Evolutionary conservation across 2,888 invertebrate genomes (phyloP), one percentile per base, ranked within the genome.

Genomic region (Melinaea menophilus): DNA sequence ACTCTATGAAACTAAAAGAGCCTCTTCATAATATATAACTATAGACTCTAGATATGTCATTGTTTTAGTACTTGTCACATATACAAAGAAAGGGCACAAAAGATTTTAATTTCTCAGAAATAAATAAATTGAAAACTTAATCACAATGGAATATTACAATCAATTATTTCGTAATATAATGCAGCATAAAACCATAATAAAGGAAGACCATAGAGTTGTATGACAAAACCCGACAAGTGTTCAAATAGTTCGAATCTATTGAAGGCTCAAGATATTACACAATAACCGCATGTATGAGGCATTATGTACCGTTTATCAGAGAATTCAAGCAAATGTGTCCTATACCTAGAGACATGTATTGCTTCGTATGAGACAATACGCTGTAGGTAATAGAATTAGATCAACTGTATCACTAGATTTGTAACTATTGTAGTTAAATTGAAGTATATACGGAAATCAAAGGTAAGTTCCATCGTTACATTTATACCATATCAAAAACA

Each of bases 221-320:
- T 22, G 5, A 51, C 51, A 51, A 51, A 22, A 31, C 22, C 51
- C 51, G 13, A 51, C 31, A 51, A 9, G 13, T 13, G 51, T 51
- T 51, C 22, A 51, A 48, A 48, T 48, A 48, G 41, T 47, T 5
- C 33, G 59, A 57, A 55, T 60, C 60, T 54, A 35, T 34, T 22
- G 59, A 54, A 57, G 46, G 54, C 54, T 34, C 35, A 57, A 62
- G 61, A 62, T 59, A 65, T 59, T 55, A 65, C 37, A 47, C 47
- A 59, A 55, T 59, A 65, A 37, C 51, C 57, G 65, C 59, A 62
- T 54, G 13, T 59, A 54, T 48, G 56, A 41, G 57, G 60, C 56
- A 37, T 34, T 12, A 22, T 51, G 22, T 22, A 51, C 51, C 22
- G 51, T 51, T 51, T 51, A 51, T 51, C 51, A 51, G 51, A 51